Base-by-base conservation (phyloP, 2,797 vertebrate species). In the Pristis pectinata region DNA sequence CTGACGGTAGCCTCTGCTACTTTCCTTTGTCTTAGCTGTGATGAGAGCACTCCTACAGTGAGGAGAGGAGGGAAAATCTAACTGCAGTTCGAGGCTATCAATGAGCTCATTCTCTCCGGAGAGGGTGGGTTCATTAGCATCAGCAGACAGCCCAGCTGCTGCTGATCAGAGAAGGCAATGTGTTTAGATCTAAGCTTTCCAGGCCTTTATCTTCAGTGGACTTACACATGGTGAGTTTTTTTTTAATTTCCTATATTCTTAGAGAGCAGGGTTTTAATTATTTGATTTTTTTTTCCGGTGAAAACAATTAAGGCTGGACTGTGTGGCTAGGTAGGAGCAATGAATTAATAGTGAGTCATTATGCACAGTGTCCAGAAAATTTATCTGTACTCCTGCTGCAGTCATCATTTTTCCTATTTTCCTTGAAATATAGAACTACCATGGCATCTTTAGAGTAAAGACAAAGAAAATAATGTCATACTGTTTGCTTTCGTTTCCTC, bases 31-130 rank as follows among this genome's bases (percentile, higher is more conserved):
- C 92, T 94, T 93, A 74, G 92, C 92, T 53, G 44, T 53, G 30
- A 94, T 94, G 92, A 94, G 49, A 94, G 44, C 70, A 72, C 92
- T 94, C 92, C 92, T 94, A 30, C 70, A 34, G 72, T 76, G 92
- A 76, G 95, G 95, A 96, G 96, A 95, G 96, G 94, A 24, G 95
- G 94, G 74, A 95, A 94, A 95, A 96, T 96, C 96, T 95, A 96
- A 95, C 95, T 96, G 96, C 95, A 95, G 95, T 95, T 95, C 94
- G 89, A 95, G 95, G 76, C 95, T 94, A 95, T 94, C 94, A 94
- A 95, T 96, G 95, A 97, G 97, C 97, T 97, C 97, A 97, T 96
- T 95, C 61, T 96, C 95, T 95, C 95, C 95, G 95, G 96, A 95
- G 95, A 95, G 95, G 87, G 96, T 96, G 96, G 97, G 92, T 94